Conservation (phyloP, 2,113 vertebrate genomes). For the Cryptomyrus ogoouensis region DNA sequence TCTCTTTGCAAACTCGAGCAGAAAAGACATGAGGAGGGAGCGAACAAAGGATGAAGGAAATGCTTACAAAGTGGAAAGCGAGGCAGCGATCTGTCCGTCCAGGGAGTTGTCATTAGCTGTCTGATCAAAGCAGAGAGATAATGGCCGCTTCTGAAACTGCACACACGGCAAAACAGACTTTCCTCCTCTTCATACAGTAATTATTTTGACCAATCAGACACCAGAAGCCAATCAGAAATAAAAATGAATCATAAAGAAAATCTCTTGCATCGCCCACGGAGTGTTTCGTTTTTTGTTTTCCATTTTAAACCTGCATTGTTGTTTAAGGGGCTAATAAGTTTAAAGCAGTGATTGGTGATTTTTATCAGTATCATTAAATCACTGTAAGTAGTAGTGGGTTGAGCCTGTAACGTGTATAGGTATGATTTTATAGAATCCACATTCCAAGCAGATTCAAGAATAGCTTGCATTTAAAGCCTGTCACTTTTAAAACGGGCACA, state of each 20-base stretch:
- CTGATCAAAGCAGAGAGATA: neutral
- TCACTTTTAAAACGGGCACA: too few relatives aligned
- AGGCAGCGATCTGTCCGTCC: neutral
- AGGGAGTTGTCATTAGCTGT: neutral
- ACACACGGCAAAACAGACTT: neutral
- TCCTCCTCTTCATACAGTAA: neutral
- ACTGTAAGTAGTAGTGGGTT: neutral
- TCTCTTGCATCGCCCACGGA: neutral
- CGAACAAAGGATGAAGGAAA: neutral
- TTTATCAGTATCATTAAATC: neutral
- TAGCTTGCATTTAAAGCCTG: neutral
- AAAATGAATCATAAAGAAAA: neutral
- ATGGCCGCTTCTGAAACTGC: neutral
- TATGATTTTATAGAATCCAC: neutral
- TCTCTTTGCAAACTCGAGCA: constrained; percentile 2
- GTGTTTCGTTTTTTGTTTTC: neutral
- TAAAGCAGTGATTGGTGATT: neutral
- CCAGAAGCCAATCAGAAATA: neutral
- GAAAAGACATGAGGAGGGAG: neutral
- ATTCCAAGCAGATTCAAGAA: neutral
- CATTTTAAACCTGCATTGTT: neutral
- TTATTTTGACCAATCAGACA: neutral
- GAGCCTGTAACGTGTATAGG: neutral
- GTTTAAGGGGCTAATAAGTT: neutral
- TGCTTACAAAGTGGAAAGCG: constrained; percentile 4